Conservation (phyloP, 37 sponge, comb jelly and placozoan species). For the Beroe ovata region DNA sequence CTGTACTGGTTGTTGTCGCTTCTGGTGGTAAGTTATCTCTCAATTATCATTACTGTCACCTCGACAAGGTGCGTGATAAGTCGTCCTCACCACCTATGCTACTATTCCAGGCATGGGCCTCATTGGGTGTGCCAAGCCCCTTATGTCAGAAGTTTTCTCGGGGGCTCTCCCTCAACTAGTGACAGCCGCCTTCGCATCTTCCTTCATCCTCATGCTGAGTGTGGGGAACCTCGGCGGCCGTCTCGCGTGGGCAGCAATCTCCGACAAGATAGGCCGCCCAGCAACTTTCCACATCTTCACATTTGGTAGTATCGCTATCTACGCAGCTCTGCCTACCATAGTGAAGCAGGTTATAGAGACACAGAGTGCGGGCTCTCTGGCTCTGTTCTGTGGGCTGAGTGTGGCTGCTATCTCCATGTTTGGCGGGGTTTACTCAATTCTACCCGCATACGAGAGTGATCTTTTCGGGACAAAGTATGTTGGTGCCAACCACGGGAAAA, state of each 20-base stretch:
- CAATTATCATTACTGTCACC: no score
- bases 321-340: constrained; percentile 58
- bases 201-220: constrained; percentile 64
- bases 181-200: constrained; percentile 60
- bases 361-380: constrained; percentile 16
- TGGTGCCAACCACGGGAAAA: constrained; percentile 61
- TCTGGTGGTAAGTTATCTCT: not conserved
- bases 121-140: constrained; percentile 26
- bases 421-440: constrained; percentile 43
- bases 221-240: constrained; percentile 59
- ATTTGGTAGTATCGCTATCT: constrained; percentile 59
- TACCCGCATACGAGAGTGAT: constrained; percentile 62
- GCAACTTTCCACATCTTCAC: constrained; percentile 64
- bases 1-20: constrained; percentile 22
- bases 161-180: constrained; percentile 37
- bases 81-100: no score
- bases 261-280: constrained; percentile 63
- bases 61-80: no score
- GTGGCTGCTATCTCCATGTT: constrained; percentile 59
- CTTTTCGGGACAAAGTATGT: constrained; percentile 63
- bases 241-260: constrained; percentile 59
- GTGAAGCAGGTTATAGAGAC: constrained; percentile 11
- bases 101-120: constrained; percentile 10
- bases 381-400: constrained; percentile 49
- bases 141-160: constrained; percentile 46